Evolutionary conservation across 2,113 vertebrate genomes (phyloP), one percentile per base, ranked within the genome.

Genomic region (Orycteropus afer): DNA sequence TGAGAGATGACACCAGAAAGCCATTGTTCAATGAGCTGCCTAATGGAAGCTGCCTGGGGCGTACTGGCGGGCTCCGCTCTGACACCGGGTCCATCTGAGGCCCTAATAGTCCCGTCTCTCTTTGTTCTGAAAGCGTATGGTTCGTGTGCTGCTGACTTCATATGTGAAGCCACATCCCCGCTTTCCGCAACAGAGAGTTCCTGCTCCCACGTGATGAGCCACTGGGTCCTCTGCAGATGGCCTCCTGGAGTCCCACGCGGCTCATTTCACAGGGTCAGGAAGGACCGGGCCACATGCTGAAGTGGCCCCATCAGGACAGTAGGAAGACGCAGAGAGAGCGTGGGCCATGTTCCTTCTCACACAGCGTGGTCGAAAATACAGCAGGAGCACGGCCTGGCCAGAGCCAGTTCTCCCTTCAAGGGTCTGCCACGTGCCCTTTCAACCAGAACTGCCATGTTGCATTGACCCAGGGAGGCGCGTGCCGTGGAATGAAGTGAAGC

Each of bases 1-100:
- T 86, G 91, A 95, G 96, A 97, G 87, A n/a, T n/a, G 85, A 88
- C n/a, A n/a, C n/a, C n/a, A 97, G 97, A 88, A 97, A 97, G 95
- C 93, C 96, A 86, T 95, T 96, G n/a, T n/a, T n/a, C 82, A 77
- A 94, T 78, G 55, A 96, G 84, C 51, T 95, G 93, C 95, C 17
- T 88, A 91, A 79, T 86, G 71, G 88, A 94, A 96, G 88, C 63
- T 63, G 90, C 97, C 94, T 86, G 87, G 94, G 11, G 71, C 94
- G 42, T 32, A 95, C 97, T 95, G 93, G 93, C 95, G 88, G 86
- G 55, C 61, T 76, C 59, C 82, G 93, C 83, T 79, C 49, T 47
- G 69, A 61, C 40, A 96, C 84, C 93, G 98, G 94, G 49, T 49
- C 95, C 98, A 97, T 96, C 95, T 90, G 98, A 34, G 82, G 17